Evolutionary conservation across 2,113 vertebrate species (phyloP).

Genomic region (Isichthys henryi): DNA sequence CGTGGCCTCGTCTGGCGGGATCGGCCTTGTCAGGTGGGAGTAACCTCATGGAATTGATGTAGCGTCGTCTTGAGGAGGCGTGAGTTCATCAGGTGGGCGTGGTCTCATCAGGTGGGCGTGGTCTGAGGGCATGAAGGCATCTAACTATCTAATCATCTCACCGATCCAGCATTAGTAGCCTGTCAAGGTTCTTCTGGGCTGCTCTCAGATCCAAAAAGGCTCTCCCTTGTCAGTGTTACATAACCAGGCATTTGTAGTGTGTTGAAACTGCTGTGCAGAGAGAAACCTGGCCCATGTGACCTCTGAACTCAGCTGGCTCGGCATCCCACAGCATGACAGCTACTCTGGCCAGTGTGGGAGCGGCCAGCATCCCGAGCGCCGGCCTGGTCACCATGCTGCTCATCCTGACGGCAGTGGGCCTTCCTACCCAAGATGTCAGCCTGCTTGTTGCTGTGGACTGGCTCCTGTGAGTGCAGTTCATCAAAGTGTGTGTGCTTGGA

Average conservation of each 20-base stretch:
- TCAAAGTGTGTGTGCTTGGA: neutral
- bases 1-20: neutral
- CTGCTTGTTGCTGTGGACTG: constrained; percentile 77
- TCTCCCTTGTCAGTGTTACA: neutral
- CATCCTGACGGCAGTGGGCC: constrained; percentile 71
- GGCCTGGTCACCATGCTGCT: constrained; percentile 77
- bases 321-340: constrained; percentile 62
- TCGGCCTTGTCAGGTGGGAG: neutral
- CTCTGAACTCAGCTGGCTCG: neutral
- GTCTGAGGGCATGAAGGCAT: neutral
- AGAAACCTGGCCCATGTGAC: neutral
- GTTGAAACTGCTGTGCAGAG: neutral
- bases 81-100: neutral
- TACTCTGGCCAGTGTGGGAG: constrained; percentile 74
- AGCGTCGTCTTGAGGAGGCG: too few species aligned
- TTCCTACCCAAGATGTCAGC: constrained; percentile 74
- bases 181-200: neutral
- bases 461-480: constrained; percentile 66
- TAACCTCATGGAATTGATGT: neutral
- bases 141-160: neutral
- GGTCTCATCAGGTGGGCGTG: neutral
- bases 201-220: neutral
- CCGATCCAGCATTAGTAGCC: neutral
- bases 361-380: constrained; percentile 75
- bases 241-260: neutral